These are phyloP conservation scores for Campoletis raptor DNA, from an alignment of 2,888 invertebrate species.

Conservation along the genomic window DNA sequence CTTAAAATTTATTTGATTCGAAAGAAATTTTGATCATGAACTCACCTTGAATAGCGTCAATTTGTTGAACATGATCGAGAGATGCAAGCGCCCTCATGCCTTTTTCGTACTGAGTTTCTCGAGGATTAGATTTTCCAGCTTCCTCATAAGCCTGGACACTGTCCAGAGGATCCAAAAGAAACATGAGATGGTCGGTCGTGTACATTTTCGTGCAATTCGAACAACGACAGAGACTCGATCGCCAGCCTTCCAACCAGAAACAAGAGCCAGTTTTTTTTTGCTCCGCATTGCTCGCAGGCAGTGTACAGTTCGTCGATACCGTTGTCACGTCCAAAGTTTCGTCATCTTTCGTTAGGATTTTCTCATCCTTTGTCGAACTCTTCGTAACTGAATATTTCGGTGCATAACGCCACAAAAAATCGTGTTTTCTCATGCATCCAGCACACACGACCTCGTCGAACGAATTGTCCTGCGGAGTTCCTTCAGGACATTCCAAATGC, in stretches of 20 bases:
- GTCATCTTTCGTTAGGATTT: constrained; percentile 72
- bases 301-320: constrained; percentile 74
- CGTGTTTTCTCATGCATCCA: constrained; percentile 90
- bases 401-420: constrained; percentile 91
- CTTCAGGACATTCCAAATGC: constrained; percentile 88
- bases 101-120: constrained; percentile 89
- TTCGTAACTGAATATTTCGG: constrained; percentile 78
- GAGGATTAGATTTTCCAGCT: constrained; percentile 88
- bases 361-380: constrained; percentile 71
- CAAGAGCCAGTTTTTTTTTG: constrained; percentile 86
- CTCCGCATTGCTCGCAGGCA: constrained; percentile 73
- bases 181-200: constrained; percentile 89
- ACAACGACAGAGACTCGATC: constrained; percentile 91
- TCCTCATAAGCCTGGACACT: constrained; percentile 93
- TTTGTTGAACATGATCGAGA: constrained; percentile 92
- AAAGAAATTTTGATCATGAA: background rate
- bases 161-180: constrained; percentile 92
- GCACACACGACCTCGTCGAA: constrained; percentile 95
- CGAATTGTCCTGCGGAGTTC: constrained; percentile 86
- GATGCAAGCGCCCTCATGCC: constrained; percentile 92
- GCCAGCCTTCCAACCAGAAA: constrained; percentile 92
- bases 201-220: constrained; percentile 89
- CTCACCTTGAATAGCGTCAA: constrained; percentile 90
- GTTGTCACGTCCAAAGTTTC: constrained; percentile 76
- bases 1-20: too few species aligned